These are phyloP conservation scores for Clytia hemisphaerica DNA, from an alignment of 30 jellyfish, hydroid and myxozoan genomes.

Conservation along the genomic window DNA sequence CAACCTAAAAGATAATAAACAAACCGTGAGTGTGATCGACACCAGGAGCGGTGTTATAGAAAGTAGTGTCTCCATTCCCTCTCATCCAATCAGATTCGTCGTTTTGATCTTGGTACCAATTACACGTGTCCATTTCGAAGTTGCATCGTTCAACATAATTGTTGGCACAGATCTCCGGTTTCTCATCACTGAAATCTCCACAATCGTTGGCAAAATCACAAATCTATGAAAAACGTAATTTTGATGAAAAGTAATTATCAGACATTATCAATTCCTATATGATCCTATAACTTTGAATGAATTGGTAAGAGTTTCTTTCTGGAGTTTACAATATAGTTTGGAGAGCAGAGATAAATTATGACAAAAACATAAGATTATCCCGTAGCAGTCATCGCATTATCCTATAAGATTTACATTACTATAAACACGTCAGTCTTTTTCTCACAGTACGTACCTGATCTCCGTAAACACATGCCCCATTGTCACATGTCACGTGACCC, in stretches of 20 bases:
- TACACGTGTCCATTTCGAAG: constrained; percentile 65
- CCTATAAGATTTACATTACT: too few relatives aligned
- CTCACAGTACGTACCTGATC: constrained; percentile 66
- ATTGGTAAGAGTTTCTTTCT: too few relatives aligned
- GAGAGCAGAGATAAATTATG: too few relatives aligned
- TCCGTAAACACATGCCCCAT: constrained; percentile 82
- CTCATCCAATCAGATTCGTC: constrained; percentile 94
- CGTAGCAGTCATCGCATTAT: too few relatives aligned
- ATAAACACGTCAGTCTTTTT: too few relatives aligned
- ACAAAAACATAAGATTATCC: too few relatives aligned
- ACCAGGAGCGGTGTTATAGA: constrained; percentile 86
- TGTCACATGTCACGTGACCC: constrained; percentile 60
- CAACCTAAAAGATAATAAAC: too few relatives aligned
- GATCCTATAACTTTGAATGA: too few relatives aligned
- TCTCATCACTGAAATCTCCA: constrained; percentile 94
- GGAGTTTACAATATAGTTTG: too few relatives aligned
- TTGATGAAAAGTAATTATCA: too few relatives aligned
- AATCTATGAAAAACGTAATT: constrained; percentile 3
- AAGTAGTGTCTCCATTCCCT: constrained; percentile 56
- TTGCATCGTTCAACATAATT: constrained; percentile 66
- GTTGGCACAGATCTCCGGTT: constrained; percentile 32
- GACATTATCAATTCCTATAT: too few relatives aligned
- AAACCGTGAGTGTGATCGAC: constrained; percentile 88
- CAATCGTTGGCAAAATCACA: constrained; percentile 95
- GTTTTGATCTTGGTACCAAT: constrained; percentile 80